Conservation (phyloP, 2,113 vertebrate genomes). For the Anguilla rostrata region DNA sequence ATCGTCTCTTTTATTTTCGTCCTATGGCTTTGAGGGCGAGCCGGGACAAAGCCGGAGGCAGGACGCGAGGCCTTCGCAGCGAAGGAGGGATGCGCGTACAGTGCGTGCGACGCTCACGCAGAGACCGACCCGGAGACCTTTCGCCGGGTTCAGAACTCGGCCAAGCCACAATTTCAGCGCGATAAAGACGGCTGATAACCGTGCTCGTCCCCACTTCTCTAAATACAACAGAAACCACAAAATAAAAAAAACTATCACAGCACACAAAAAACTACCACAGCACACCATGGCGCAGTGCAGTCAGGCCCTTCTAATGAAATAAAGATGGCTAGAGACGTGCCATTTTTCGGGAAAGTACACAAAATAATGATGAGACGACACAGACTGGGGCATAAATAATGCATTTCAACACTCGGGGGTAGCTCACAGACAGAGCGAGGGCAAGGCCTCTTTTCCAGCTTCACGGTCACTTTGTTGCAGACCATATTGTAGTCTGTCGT, state of each 20-base stretch:
- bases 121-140: not conserved
- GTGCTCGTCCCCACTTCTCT: no score
- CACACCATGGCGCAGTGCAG: not conserved
- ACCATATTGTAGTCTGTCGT: no score
- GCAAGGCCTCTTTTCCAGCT: slow-evolving; percentile 17
- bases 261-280: not conserved
- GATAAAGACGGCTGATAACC: no score
- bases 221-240: no score
- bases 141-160: not conserved
- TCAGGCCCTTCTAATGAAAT: not conserved
- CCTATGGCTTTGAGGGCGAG: not conserved
- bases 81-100: not conserved
- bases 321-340: not conserved
- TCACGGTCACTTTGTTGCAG: slow-evolving; percentile 34
- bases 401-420: slow-evolving; percentile 1
- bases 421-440: slow-evolving; percentile 15
- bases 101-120: not conserved
- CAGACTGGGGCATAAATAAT: slow-evolving; percentile 23
- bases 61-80: no score
- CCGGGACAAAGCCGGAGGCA: not conserved
- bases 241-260: not conserved
- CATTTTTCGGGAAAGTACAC: not conserved
- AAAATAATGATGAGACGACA: not conserved
- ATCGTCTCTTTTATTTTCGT: no score
- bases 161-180: not conserved